These are phyloP conservation scores for Drosophila cognata DNA, from an alignment of 2,888 invertebrate species.

Conservation along the genomic window DNA sequence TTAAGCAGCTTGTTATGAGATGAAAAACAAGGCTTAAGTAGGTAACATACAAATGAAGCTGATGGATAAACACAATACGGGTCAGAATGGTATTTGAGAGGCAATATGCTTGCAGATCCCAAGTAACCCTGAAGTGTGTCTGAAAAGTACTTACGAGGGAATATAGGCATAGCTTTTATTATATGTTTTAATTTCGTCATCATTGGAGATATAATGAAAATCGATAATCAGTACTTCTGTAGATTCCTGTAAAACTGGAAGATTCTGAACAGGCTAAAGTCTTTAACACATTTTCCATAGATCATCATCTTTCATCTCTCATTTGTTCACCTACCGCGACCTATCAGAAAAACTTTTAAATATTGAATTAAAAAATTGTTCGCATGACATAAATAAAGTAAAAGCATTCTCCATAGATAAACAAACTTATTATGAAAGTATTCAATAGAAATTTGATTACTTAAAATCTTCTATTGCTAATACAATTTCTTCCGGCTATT, in stretches of 20 bases:
- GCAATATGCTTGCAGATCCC: neutral
- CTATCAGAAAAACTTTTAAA: too few relatives aligned
- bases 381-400: too few relatives aligned
- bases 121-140: neutral
- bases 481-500: neutral
- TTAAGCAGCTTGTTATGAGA: conserved; percentile 67
- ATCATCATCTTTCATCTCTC: too few relatives aligned
- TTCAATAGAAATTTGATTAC: neutral
- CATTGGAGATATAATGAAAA: neutral
- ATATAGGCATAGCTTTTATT: too few relatives aligned
- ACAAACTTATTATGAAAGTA: neutral
- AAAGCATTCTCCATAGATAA: neutral
- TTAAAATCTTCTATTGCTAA: neutral
- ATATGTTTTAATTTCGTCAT: neutral
- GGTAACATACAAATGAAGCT: conserved; percentile 23
- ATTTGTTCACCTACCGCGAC: too few relatives aligned
- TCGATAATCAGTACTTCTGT: neutral
- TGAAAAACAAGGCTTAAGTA: conserved; percentile 35
- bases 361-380: too few relatives aligned
- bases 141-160: neutral
- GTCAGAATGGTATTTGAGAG: neutral
- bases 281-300: too few relatives aligned
- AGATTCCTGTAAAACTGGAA: neutral
- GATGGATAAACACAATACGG: conserved; percentile 6
- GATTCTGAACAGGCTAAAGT: neutral